Evolutionary conservation across 2,797 vertebrate species (phyloP), one percentile per base, ranked within the genome.

Genomic region (Acipenser ruthenus): DNA sequence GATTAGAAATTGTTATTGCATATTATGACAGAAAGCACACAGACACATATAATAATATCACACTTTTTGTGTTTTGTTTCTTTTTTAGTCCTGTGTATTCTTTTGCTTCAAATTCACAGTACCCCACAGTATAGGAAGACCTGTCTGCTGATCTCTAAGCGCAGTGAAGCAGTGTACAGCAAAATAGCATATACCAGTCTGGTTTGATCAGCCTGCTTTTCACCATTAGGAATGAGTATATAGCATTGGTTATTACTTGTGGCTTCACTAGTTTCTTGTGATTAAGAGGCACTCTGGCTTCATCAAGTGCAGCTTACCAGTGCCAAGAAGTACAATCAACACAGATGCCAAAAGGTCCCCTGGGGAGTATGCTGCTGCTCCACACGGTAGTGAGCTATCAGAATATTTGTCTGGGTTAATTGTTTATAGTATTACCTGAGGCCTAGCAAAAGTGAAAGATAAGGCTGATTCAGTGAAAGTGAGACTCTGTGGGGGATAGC

Each of bases 361-460:
- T 5, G 1, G 78, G 79, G 81, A 79, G 70, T 63, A 62, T 58
- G 56, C 52, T 18, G 65, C 53, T n/a, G 67, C 64, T 63, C 63
- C 70, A 61, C 75, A 71, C 13, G 59, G 64, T 67, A 62, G 65
- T 56, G 69, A 70, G 71, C 81, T 70, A 78, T 81, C 75, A 82
- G 65, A 73, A 68, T 70, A 82, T 79, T 78, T 85, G 86, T 88
- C 84, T 75, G n/a, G 62, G 74, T 62, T 76, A 69, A 86, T 87
- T 72, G 77, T 52, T 71, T 68, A 6, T 60, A 64, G 15, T 10
- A 53, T 3, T 48, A 23, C 13, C 67, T 79, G 79, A 80, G 73
- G 72, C 76, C 67, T 72, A 63, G 70, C 59, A 72, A 68, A 64
- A 11, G 37, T 53, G 50, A 64, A 59, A 63, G 60, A 55, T 62